Evolutionary conservation across 2,797 vertebrate genomes (phyloP).

Genomic region (Cheracebus regulus): DNA sequence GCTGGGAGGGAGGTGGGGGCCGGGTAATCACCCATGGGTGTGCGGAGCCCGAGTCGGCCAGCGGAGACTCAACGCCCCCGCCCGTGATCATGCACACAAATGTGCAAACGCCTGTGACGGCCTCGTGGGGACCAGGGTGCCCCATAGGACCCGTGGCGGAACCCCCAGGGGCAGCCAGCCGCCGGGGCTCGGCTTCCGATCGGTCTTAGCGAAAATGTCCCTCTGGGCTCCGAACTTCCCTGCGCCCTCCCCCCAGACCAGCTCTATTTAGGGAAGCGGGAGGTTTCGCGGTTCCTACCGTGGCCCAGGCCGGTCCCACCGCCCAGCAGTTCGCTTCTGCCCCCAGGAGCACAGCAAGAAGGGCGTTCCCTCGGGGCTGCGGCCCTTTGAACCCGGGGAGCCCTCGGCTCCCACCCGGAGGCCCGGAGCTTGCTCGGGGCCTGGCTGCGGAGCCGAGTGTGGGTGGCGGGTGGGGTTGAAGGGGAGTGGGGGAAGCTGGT

Average conservation of each 20-base stretch:
- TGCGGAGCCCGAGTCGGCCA: not conserved
- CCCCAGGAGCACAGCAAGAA: conserved; percentile 48
- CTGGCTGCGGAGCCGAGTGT: conserved; percentile 51
- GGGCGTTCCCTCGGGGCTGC: conserved; percentile 63
- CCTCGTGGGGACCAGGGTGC: not conserved
- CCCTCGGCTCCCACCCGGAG: conserved; percentile 40
- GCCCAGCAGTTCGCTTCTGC: conserved; percentile 75
- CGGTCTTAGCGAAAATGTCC: not conserved
- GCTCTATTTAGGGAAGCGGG: conserved; percentile 28
- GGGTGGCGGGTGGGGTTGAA: conserved; percentile 65
- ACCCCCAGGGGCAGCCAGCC: not conserved
- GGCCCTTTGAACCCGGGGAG: conserved; percentile 72
- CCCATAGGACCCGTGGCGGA: not conserved
- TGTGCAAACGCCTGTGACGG: not conserved
- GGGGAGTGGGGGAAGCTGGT: conserved; percentile 50
- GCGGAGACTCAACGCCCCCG: not conserved
- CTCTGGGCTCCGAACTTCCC: conserved; percentile 31
- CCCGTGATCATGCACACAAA: not conserved
- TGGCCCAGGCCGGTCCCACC: conserved; percentile 74
- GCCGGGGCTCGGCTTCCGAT: not conserved
- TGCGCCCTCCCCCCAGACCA: conserved; percentile 63
- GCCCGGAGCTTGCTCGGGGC: conserved; percentile 65
- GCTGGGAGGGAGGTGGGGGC: not conserved
- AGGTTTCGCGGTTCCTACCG: conserved; percentile 74
- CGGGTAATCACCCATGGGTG: not conserved